A percentile compares a stretch with the other conserved stretches of the same genome.
phyloP scores from a whole-genome alignment of 2,888 invertebrate species.

The Drosophila fulvimacula region DNA sequence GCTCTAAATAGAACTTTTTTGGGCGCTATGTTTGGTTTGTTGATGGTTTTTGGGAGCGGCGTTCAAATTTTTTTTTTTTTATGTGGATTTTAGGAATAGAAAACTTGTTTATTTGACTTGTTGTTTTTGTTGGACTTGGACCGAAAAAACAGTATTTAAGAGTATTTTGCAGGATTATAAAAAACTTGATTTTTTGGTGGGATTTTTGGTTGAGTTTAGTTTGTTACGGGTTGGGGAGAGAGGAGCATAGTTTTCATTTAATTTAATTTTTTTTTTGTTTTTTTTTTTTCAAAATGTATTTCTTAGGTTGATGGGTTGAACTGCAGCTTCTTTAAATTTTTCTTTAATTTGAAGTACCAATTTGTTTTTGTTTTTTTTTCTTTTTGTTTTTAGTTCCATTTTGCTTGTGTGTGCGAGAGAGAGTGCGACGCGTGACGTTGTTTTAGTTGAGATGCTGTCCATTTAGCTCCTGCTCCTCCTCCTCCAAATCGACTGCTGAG shows the following conservation, averaged over 20 bases:
- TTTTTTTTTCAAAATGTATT: background rate
- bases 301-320: slow-evolving; percentile 57
- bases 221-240: slow-evolving; percentile 58
- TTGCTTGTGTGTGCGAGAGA: slow-evolving; percentile 53
- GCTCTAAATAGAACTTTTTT: slow-evolving; percentile 56
- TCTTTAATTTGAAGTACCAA: slow-evolving; percentile 60
- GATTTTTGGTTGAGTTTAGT: slow-evolving; percentile 60
- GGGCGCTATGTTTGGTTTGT: slow-evolving; percentile 52
- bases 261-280: too few relatives aligned
- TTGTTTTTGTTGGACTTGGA: slow-evolving; percentile 57
- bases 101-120: slow-evolving; percentile 39
- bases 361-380: slow-evolving; percentile 47
- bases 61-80: slow-evolving; percentile 62
- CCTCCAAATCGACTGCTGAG: slow-evolving; percentile 49
- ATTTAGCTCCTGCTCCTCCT: slow-evolving; percentile 51
- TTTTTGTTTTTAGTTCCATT: slow-evolving; percentile 38
- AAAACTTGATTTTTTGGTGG: slow-evolving; percentile 51
- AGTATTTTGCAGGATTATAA: slow-evolving; percentile 44
- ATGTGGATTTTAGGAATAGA: slow-evolving; percentile 66
- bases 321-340: slow-evolving; percentile 56
- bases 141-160: slow-evolving; percentile 61
- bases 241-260: slow-evolving; percentile 56
- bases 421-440: slow-evolving; percentile 52
- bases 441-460: slow-evolving; percentile 55
- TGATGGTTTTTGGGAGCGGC: slow-evolving; percentile 71